These are phyloP conservation scores for Perognathus longimembris DNA, from an alignment of 2,113 vertebrate genomes.

Conservation along the genomic window DNA sequence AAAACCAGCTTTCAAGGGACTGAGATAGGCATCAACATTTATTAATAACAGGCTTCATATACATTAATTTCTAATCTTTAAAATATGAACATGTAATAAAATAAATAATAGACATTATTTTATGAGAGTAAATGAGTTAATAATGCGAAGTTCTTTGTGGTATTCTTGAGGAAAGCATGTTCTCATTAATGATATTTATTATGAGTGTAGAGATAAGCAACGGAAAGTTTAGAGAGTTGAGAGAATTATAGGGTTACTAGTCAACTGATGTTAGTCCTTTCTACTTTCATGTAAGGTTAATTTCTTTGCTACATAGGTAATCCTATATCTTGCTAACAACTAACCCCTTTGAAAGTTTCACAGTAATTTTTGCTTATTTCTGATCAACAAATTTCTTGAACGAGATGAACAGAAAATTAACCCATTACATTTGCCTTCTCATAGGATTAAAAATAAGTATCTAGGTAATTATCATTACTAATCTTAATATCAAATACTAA, in stretches of 20 bases:
- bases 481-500: not conserved
- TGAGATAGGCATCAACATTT: conserved; percentile 34
- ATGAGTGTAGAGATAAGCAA: not conserved
- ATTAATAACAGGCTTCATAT: conserved; percentile 60
- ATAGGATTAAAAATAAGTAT: not conserved
- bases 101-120: not conserved
- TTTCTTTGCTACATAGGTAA: too few species aligned
- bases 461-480: conserved; percentile 13
- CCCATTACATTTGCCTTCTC: not conserved
- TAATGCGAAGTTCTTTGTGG: not conserved
- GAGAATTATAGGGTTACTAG: not conserved
- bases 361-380: conserved; percentile 6
- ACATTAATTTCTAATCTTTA: not conserved
- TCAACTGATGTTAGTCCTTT: not conserved
- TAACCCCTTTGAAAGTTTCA: not conserved
- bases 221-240: not conserved
- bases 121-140: not conserved
- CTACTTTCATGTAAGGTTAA: too few species aligned
- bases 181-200: conserved; percentile 37
- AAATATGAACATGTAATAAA: not conserved
- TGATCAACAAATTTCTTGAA: not conserved
- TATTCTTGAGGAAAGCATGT: not conserved
- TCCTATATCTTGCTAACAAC: not conserved
- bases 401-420: not conserved
- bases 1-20: conserved; percentile 27